Conservation (phyloP, 2,113 vertebrate genomes). For the Taxidea taxus region DNA sequence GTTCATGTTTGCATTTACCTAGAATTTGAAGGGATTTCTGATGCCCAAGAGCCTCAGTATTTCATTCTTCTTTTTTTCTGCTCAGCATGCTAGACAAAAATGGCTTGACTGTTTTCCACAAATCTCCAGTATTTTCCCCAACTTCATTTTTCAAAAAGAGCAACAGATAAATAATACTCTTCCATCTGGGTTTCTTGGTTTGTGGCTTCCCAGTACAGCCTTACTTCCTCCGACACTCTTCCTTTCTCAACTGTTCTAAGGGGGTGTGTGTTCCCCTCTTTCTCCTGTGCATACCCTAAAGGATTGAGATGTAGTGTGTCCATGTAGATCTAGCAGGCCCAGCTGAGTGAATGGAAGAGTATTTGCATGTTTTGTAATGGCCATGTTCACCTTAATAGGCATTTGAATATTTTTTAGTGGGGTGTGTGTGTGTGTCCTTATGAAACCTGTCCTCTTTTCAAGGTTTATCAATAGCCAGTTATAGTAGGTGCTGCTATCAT, state of each 20-base stretch:
- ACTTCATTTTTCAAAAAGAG: constrained; percentile 48
- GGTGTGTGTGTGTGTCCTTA: background rate
- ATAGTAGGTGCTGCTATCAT: background rate
- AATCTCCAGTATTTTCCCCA: background rate
- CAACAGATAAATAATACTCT: constrained; percentile 66
- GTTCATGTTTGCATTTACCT: constrained; percentile 65
- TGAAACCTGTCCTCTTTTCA: background rate
- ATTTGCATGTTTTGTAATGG: background rate
- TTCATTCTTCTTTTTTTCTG: constrained; percentile 65
- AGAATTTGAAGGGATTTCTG: constrained; percentile 68
- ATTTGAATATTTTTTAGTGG: background rate
- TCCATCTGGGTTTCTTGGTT: constrained; percentile 65
- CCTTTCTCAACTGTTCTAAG: constrained; percentile 32
- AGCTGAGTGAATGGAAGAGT: background rate
- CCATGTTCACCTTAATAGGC: background rate
- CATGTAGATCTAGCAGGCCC: background rate
- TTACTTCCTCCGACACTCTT: background rate
- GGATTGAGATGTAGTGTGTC: background rate
- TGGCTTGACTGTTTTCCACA: constrained; percentile 60
- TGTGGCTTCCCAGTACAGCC: background rate
- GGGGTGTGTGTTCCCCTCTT: background rate
- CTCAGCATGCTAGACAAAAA: constrained; percentile 73
- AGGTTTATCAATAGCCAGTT: background rate
- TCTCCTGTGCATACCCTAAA: background rate
- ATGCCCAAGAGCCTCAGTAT: constrained; percentile 58